Percentiles rank a stretch among this genome's conserved stretches.
Conservation (phyloP, 92 coral and sea anemone species). For the Pocillopora grandis region DNA sequence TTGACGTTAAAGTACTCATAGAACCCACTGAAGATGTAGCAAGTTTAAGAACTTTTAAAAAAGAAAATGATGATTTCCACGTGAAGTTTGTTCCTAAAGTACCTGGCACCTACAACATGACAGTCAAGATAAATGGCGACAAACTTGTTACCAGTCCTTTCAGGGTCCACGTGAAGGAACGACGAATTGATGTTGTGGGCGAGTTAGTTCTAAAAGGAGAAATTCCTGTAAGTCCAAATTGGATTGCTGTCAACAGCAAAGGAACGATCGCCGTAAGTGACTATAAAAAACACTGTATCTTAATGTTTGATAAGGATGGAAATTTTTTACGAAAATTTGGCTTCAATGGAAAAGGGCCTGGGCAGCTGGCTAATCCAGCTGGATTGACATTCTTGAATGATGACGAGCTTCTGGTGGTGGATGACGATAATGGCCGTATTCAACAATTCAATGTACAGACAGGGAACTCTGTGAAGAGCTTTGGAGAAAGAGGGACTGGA, state of each 20-base stretch:
- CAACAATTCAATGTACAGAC: background rate
- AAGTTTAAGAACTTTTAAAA: too few relatives aligned
- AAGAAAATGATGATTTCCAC: too few relatives aligned
- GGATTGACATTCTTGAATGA: constrained; percentile 23
- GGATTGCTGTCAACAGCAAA: background rate
- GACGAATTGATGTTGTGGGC: background rate
- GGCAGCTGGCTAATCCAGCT: background rate
- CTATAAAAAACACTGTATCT: background rate
- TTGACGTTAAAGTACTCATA: too few relatives aligned
- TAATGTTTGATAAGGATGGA: background rate
- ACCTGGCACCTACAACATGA: too few relatives aligned
- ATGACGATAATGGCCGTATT: constrained; percentile 9
- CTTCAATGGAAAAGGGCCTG: too few relatives aligned
- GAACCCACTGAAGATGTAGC: too few relatives aligned
- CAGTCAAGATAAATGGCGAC: background rate
- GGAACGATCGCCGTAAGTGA: background rate
- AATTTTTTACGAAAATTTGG: too few relatives aligned
- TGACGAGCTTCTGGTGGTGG: background rate
- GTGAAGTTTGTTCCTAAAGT: too few relatives aligned
- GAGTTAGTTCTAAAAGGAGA: too few relatives aligned
- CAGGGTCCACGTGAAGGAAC: background rate
- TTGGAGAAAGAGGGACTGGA: constrained; percentile 13
- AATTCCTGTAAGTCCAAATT: background rate
- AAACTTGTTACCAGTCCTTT: background rate
- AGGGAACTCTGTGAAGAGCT: too few relatives aligned